phyloP scores from a whole-genome alignment of 2,797 vertebrate genomes.

The Parambassis ranga region DNA sequence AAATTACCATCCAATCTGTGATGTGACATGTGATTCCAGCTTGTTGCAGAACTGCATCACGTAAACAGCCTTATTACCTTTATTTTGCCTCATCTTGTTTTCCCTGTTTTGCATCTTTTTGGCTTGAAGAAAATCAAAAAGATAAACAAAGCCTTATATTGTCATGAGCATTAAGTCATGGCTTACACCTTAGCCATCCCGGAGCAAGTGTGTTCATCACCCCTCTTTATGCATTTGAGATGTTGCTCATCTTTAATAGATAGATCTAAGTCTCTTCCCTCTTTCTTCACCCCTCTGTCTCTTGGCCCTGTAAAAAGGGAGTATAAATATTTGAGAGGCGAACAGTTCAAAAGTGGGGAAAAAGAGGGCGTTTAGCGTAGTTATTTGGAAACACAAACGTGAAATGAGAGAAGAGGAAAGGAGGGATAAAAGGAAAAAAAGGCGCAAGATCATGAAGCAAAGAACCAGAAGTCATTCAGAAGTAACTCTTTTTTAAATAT shows the following conservation, averaged over 20 bases:
- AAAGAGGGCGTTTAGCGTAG: slow-evolving; percentile 66
- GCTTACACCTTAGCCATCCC: slow-evolving; percentile 62
- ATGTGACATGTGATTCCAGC: slow-evolving; percentile 35
- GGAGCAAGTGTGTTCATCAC: slow-evolving; percentile 50
- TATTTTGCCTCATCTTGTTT: slow-evolving; percentile 21
- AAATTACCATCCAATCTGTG: slow-evolving; percentile 33
- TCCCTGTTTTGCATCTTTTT: neutral
- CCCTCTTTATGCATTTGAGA: slow-evolving; percentile 70
- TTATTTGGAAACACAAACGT: slow-evolving; percentile 69
- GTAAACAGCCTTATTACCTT: slow-evolving; percentile 27
- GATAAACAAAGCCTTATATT: slow-evolving; percentile 12
- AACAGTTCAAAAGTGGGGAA: slow-evolving; percentile 65
- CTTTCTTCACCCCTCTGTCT: slow-evolving; percentile 56
- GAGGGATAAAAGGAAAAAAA: slow-evolving; percentile 40
- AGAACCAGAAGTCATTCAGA: slow-evolving; percentile 33
- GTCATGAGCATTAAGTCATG: slow-evolving; percentile 52
- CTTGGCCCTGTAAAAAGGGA: slow-evolving; percentile 60
- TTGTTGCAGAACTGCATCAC: slow-evolving; percentile 14
- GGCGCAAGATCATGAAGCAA: slow-evolving; percentile 7
- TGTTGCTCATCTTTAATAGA: slow-evolving; percentile 79
- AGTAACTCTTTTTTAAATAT: slow-evolving; percentile 1
- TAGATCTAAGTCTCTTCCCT: slow-evolving; percentile 58
- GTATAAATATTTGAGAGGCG: slow-evolving; percentile 78
- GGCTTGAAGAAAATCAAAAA: slow-evolving; percentile 43
- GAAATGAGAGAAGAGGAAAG: slow-evolving; percentile 63